Percentiles rank a stretch among this genome's conserved stretches.
Conservation (phyloP, 2,113 vertebrate genomes). For the Cottus gobio region DNA sequence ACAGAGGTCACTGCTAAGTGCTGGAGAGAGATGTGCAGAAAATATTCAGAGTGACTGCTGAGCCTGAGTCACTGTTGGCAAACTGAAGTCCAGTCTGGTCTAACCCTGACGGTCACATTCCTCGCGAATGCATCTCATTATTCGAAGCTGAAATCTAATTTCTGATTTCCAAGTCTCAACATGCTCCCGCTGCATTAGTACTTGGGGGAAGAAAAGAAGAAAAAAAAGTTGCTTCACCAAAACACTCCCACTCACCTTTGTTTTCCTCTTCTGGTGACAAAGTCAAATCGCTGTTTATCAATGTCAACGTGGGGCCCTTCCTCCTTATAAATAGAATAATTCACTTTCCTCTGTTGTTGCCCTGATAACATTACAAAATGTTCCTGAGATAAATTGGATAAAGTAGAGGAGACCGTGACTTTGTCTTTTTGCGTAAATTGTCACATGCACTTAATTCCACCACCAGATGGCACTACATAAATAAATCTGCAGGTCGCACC, state of each 20-base stretch:
- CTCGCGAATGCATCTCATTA: neutral
- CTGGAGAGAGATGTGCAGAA: conserved; percentile 44
- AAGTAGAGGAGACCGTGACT: conserved; percentile 14
- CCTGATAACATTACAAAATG: conserved; percentile 25
- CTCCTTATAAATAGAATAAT: conserved; percentile 6
- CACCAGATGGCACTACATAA: neutral
- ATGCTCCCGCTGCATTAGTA: neutral
- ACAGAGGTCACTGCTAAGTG: conserved; percentile 44
- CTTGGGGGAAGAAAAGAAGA: too few species aligned
- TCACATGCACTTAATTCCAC: neutral
- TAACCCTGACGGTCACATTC: neutral
- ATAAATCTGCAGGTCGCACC: neutral
- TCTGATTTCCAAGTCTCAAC: neutral
- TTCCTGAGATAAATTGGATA: conserved; percentile 11
- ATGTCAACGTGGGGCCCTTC: neutral
- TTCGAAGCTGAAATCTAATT: neutral
- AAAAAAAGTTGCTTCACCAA: too few species aligned
- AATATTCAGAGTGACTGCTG: conserved; percentile 47
- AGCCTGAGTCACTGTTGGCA: conserved; percentile 37
- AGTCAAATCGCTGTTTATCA: conserved; percentile 5
- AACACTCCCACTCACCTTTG: neutral
- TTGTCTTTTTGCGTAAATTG: conserved; percentile 10
- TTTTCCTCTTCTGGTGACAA: conserved; percentile 3
- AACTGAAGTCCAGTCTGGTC: neutral
- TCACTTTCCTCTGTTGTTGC: conserved; percentile 14